phyloP scores from a whole-genome alignment of 2,888 invertebrate genomes.

The Noctuana brunneofusca region DNA sequence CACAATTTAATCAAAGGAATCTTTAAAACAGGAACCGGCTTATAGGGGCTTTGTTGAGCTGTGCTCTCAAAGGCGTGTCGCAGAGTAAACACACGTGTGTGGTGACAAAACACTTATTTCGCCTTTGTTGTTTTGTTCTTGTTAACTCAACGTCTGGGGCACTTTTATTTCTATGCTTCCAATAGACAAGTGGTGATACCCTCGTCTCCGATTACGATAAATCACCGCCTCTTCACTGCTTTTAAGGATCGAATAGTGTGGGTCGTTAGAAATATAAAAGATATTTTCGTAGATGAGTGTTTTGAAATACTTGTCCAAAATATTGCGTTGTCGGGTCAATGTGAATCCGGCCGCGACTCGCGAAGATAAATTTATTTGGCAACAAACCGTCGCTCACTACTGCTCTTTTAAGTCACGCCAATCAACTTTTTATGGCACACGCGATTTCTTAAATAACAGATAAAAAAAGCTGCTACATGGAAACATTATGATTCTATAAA shows the following conservation, averaged over 20 bases:
- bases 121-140: conserved; percentile 54
- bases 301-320: conserved; percentile 40
- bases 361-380: conserved; percentile 53
- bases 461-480: conserved; percentile 23
- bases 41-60: conserved; percentile 44
- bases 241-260: conserved; percentile 6
- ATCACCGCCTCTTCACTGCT: conserved; percentile 13
- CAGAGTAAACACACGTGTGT: conserved; percentile 64
- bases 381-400: conserved; percentile 46
- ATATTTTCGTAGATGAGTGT: conserved; percentile 48
- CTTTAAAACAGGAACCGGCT: conserved; percentile 23
- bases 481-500: conserved; percentile 5
- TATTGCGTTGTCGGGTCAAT: conserved; percentile 52
- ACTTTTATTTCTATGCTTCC: conserved; percentile 18
- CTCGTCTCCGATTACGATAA: conserved; percentile 26
- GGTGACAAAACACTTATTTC: conserved; percentile 59
- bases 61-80: conserved; percentile 45
- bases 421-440: conserved; percentile 39
- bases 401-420: conserved; percentile 46
- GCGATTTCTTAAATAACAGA: conserved; percentile 36
- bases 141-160: conserved; percentile 16
- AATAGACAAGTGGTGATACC: conserved; percentile 15
- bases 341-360: conserved; percentile 43
- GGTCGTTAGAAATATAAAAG: conserved; percentile 32
- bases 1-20: conserved; percentile 29